Base-by-base conservation (phyloP, 1,140 invertebrate genomes). In the Oncopodura yosiiana region DNA sequence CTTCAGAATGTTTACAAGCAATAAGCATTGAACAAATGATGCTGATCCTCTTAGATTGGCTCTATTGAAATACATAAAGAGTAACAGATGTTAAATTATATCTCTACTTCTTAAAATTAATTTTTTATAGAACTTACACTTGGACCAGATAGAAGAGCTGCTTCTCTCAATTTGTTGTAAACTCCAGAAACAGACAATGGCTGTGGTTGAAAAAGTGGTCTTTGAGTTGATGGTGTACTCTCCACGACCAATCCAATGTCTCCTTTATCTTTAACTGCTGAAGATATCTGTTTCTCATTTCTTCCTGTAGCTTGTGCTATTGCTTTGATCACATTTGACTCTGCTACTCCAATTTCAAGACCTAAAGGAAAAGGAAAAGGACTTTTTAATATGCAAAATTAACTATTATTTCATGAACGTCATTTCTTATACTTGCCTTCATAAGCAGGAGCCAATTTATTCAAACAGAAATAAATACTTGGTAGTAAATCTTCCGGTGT, bases 201-300 rank as follows among this genome's bases (percentile, higher is more conserved):
- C 75, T 3, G 82, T 81, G 61, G 80, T 53, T 62, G 44, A 54
- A 85, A 89, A 81, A 99, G 87, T 66, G 86, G 90, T 63, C 82
- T 77, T 70, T 99, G 95, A 67, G 82, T 90, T 32, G 82, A 81
- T 53, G 88, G 80, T 65, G 89, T 93, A 58, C 78, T 79, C 77
- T 97, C 90, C 3, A 94, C 94, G 8, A 94, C 88, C n/a, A 86
- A 72, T 3, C 93, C 94, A 12, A 98, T 73, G 74, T 99, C 94
- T 4, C 94, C 94, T 61, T 77, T 79, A 60, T 77, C 71, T 54
- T 82, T 81, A 3, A 81, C 80, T 62, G 95, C 89, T 1, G 75
- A 69, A 72, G 92, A 93, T 36, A 98, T 83, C 69, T 94, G 87
- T 3, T 82, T 81, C 38, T 91, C 62, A 42, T 82, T 82, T 64